Evolutionary conservation across 2,888 invertebrate species (phyloP), one percentile per base, ranked within the genome.

Genomic region (Leptopterna dolabrata): DNA sequence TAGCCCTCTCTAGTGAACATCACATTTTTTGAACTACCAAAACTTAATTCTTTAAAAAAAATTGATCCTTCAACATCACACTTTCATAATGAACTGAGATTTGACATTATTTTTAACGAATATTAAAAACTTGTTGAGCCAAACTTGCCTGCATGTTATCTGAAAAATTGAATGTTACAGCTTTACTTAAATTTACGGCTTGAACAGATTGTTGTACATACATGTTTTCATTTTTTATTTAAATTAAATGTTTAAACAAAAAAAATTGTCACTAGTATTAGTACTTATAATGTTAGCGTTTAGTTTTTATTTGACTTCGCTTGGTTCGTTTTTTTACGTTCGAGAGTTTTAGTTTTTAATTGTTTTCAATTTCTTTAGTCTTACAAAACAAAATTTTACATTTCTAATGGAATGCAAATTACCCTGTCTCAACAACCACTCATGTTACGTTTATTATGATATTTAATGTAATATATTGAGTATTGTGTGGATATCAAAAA

Each of bases 401-500:
- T 71, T 71, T 71, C 30, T 71, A 71, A 1, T 63, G 73, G 36
- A 36, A 73, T 36, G 30, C 30, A 73, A 30, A 30, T 16, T 19
- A 73, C 73, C 73, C 73, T 73, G 73, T 73, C 73, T 73, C 73
- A 73, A 73, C 3, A 73, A 41, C 36, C 73, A 41, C 36, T 73
- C 73, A 73, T 73, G 73, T 73, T 73, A 73, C 73, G 41, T 73
- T 63, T 81, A 81, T 51, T 55, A 81, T 81, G 43, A 70, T 83
- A 83, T 83, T 83, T 83, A 82, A 51, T 78, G 87, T 85, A 81
- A 51, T 47, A 81, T 71, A 51, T 76, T n/a, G 71, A 71, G 63
- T 83, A 83, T 83, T 83, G 70, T 83, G 83, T 83, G 83, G 70
- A 83, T 83, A 83, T 83, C 83, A 83, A 83, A 83, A 83, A 36